These are phyloP conservation scores for Campoplex capitator DNA, from an alignment of 2,888 invertebrate genomes.

Conservation along the genomic window DNA sequence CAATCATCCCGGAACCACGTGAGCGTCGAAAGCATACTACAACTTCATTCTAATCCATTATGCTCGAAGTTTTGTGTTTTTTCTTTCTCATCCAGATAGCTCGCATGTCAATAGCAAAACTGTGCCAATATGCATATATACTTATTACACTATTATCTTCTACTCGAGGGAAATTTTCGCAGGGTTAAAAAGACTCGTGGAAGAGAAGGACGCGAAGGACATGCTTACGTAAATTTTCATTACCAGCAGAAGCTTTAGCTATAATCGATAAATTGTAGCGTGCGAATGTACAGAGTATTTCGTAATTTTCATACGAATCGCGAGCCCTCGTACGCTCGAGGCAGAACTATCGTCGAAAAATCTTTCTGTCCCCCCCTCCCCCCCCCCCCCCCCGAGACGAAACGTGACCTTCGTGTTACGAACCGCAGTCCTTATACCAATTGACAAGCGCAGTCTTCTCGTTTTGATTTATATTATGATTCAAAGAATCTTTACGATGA, in stretches of 20 bases:
- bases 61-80: background rate
- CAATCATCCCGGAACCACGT: slow-evolving; percentile 39
- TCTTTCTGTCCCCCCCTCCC: background rate
- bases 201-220: background rate
- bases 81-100: slow-evolving; percentile 2
- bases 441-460: background rate
- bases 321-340: background rate
- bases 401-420: background rate
- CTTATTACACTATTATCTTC: background rate
- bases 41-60: slow-evolving; percentile 44
- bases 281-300: background rate
- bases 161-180: slow-evolving; percentile 4
- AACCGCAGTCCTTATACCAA: background rate
- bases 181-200: background rate
- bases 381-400: background rate
- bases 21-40: slow-evolving; percentile 23
- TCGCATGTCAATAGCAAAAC: slow-evolving; percentile 19
- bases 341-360: background rate
- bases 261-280: slow-evolving; percentile 11
- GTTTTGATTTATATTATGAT: background rate
- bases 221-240: slow-evolving; percentile 37
- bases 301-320: slow-evolving; percentile 19
- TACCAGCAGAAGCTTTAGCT: background rate
- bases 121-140: background rate
- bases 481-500: background rate